Conservation (phyloP, 2,113 vertebrate species). For the Sapayoa aenigma region DNA sequence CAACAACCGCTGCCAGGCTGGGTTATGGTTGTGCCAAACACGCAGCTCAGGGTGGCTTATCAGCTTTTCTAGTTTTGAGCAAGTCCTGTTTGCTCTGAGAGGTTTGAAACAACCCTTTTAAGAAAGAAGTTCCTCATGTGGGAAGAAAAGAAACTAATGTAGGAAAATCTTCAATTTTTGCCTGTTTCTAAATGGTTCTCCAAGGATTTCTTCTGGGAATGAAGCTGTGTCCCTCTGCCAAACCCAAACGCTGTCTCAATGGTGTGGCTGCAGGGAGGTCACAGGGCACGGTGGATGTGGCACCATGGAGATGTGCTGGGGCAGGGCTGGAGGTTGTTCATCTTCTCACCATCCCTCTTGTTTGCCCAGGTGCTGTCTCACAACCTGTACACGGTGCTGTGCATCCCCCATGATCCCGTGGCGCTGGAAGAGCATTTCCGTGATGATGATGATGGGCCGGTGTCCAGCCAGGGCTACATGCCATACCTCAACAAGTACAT, state of each 20-base stretch:
- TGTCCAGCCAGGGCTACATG: constrained; percentile 98
- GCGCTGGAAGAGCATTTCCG: constrained; percentile 95
- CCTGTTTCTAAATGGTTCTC: neutral
- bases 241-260: accelerated
- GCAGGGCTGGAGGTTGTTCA: neutral
- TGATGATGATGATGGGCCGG: constrained; percentile 90
- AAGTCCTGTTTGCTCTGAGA: neutral
- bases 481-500: constrained; percentile 88
- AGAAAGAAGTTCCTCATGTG: neutral
- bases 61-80: neutral
- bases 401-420: constrained; percentile 91
- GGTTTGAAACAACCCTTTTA: neutral
- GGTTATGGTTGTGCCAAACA: neutral
- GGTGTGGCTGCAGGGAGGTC: neutral
- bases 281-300: neutral
- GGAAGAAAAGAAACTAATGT: neutral
- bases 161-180: neutral
- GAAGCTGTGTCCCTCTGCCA: neutral
- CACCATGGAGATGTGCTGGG: neutral
- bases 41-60: neutral
- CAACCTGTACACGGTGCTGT: constrained; percentile 92
- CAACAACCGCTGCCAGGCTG: neutral
- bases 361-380: constrained; percentile 88
- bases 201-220: neutral
- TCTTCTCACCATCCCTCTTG: neutral